Evolutionary conservation across 2,797 vertebrate species (phyloP), one percentile per base, ranked within the genome.

Genomic region (Sebastes vulpes): DNA sequence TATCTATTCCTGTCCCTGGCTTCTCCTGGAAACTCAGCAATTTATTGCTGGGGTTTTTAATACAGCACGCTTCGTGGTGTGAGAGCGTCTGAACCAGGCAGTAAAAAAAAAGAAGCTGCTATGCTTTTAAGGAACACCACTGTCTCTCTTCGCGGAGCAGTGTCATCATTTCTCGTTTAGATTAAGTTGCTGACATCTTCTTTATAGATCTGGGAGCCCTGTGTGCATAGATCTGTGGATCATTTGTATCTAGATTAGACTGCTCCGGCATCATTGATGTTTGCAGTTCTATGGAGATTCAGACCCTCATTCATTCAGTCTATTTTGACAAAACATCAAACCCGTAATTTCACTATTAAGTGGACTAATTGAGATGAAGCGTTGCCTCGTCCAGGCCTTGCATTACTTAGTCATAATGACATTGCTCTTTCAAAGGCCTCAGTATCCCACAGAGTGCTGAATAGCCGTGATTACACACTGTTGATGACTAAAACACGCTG

Each of bases 271-370:
- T 56, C 65, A 38, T 66, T 60, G 11, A 53, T 66, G 65, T 78
- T 80, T 77, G 29, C 46, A 21, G 54, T 82, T 57, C 53, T n/a
- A 12, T 42, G 18, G 64, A 38, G 25, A 68, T 65, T 81, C 65
- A 46, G 54, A 35, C 52, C 48, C 32, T 35, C 9, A 23, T 38
- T 57, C 60, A 77, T 77, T 71, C 52, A 46, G 26, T 35, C 21
- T 70, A 38, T 83, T 88, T 84, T 76, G 75, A 77, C 61, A 67
- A 84, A 85, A 86, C 74, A 86, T 88, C 76, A 85, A 90, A 88
- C 82, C 88, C 4, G 38, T 84, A 87, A 93, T 95, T 93, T 91
- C 52, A 83, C 83, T 79, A 90, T 86, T 84, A 89, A 79, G 81
- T 72, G 58, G 76, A 86, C 76, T 90, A 86, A 93, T 90, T 87